Conservation (phyloP, 1,140 invertebrate genomes). For the Plectrocnemia conspersa region DNA sequence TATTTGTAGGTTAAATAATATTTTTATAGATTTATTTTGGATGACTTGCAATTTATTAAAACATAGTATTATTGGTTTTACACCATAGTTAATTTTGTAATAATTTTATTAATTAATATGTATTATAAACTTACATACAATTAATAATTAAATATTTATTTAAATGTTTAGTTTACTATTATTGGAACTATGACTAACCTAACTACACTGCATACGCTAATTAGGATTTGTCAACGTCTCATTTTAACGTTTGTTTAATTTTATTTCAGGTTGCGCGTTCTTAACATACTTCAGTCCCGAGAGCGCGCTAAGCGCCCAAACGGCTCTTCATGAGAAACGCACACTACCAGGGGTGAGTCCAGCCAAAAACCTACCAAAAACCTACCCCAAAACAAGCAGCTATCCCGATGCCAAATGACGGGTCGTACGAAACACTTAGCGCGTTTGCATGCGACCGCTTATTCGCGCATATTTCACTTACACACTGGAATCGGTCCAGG, state of each 20-base stretch:
- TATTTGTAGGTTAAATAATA: too few species aligned
- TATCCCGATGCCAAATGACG: conserved; percentile 1
- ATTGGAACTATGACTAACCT: too few species aligned
- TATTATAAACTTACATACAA: too few species aligned
- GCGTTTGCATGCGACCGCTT: conserved; percentile 38
- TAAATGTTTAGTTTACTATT: too few species aligned
- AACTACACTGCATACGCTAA: too few species aligned
- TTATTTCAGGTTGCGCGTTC: conserved; percentile 88
- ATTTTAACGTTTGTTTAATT: conserved; percentile 37
- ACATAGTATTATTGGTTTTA: too few species aligned
- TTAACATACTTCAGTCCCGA: conserved; percentile 94
- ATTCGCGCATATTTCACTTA: conserved; percentile 50
- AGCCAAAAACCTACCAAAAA: conserved; percentile 1
- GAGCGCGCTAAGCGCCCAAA: conserved; percentile 86
- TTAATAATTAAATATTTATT: too few species aligned
- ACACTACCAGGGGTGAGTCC: conserved; percentile 93
- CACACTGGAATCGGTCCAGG: conserved; percentile 48
- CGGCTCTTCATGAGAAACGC: conserved; percentile 93
- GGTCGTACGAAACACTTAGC: conserved; percentile 35
- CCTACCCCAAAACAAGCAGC: neutral
- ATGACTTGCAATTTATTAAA: too few species aligned
- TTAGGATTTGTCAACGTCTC: too few species aligned
- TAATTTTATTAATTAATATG: too few species aligned
- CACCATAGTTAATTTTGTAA: too few species aligned
- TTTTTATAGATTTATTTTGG: too few species aligned